Conservation (phyloP, 2,113 vertebrate genomes). For the Oryzias javanicus region DNA sequence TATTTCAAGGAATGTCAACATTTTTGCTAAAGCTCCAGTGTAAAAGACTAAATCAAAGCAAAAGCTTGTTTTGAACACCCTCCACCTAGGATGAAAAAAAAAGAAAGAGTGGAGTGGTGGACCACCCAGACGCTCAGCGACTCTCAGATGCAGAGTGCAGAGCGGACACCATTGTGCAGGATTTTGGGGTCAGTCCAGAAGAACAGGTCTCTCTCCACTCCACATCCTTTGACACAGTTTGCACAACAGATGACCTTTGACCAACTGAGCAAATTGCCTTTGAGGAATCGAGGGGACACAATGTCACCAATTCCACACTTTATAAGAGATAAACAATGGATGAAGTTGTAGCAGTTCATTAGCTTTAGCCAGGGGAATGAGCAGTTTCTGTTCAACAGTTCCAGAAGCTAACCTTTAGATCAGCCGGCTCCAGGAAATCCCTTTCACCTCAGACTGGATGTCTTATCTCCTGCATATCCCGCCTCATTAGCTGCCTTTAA, state of each 20-base stretch:
- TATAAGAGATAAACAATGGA: conserved; percentile 36
- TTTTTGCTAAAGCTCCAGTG: too few relatives aligned
- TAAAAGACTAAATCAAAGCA: conserved; percentile 8
- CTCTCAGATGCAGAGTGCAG: conserved; percentile 25
- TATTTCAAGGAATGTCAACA: too few relatives aligned
- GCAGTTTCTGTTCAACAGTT: conserved; percentile 22
- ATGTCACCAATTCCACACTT: conserved; percentile 34
- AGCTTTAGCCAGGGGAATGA: conserved; percentile 33
- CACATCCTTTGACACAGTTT: conserved; percentile 57
- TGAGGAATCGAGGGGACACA: conserved; percentile 28
- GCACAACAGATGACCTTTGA: conserved; percentile 53
- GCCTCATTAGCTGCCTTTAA: too few relatives aligned
- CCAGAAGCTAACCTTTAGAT: conserved; percentile 19
- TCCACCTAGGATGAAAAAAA: background rate
- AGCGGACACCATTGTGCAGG: conserved; percentile 40
- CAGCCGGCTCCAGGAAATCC: conserved; percentile 21
- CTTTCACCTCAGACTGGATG: conserved; percentile 5
- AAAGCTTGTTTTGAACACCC: conserved; percentile 31
- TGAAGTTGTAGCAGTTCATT: conserved; percentile 18
- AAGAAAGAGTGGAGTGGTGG: conserved; percentile 11
- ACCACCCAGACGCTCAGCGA: conserved; percentile 55
- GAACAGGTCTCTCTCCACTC: conserved; percentile 44
- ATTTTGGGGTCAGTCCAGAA: conserved; percentile 50
- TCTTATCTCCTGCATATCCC: background rate
- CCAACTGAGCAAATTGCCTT: conserved; percentile 44